phyloP scores from a whole-genome alignment of 92 coral and sea anemone species.

The Heliopora coerulea region DNA sequence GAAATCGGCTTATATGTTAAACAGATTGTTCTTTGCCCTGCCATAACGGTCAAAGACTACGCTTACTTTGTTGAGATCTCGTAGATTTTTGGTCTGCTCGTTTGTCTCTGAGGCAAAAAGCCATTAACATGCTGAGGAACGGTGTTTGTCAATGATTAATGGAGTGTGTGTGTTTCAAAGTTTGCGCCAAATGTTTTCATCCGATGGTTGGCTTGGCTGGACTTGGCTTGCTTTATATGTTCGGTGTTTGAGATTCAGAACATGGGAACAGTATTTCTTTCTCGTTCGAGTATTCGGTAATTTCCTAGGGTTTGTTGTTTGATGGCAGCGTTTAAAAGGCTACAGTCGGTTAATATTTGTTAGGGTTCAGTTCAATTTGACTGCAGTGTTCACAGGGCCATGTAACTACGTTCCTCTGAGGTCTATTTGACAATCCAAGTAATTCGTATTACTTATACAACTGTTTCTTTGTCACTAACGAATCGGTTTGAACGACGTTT shows the following conservation, averaged over 20 bases:
- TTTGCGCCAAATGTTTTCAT: neutral
- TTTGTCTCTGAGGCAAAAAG: neutral
- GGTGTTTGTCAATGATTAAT: conserved; percentile 36
- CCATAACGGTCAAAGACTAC: neutral
- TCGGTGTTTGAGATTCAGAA: neutral
- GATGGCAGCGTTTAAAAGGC: too few species aligned
- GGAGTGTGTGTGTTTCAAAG: neutral
- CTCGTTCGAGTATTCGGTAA: neutral
- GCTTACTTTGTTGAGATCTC: neutral
- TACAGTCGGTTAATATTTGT: neutral
- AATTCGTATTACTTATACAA: too few species aligned
- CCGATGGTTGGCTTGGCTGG: neutral
- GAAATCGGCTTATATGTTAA: neutral
- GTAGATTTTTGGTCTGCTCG: neutral
- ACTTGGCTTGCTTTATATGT: neutral
- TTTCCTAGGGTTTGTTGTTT: too few species aligned
- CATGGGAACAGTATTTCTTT: neutral
- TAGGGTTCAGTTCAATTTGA: too few species aligned
- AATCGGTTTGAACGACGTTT: too few species aligned
- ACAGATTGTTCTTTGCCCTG: neutral
- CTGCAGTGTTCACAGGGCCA: too few species aligned
- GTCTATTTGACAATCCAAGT: too few species aligned
- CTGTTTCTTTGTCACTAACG: too few species aligned
- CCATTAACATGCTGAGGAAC: neutral
- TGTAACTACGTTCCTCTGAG: too few species aligned